Evolutionary conservation across 1,140 invertebrate genomes (phyloP).

Genomic region (Drosophila subobscura): DNA sequence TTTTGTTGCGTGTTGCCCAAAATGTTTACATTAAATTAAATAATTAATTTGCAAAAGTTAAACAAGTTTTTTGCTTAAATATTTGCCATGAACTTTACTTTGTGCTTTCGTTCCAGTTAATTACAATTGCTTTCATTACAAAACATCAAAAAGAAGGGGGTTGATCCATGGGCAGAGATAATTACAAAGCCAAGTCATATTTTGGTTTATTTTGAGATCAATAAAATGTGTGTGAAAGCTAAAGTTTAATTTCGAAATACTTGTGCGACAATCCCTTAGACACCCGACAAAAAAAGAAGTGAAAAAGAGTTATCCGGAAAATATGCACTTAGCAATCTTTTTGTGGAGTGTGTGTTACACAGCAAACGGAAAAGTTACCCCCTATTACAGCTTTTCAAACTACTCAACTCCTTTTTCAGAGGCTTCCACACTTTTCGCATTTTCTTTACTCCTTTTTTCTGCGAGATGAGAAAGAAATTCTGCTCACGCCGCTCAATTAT

Average conservation of each 20-base stretch:
- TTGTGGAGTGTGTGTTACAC: too few species aligned
- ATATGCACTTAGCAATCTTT: too few species aligned
- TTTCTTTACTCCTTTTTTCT: neutral
- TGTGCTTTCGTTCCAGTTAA: conserved; percentile 27
- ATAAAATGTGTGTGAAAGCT: too few species aligned
- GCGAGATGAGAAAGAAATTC: conserved; percentile 44
- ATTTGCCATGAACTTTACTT: conserved; percentile 48
- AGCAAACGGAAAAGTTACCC: too few species aligned
- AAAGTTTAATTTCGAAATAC: too few species aligned
- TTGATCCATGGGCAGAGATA: too few species aligned
- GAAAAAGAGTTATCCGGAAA: too few species aligned
- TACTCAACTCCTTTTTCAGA: neutral
- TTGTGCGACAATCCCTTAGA: too few species aligned
- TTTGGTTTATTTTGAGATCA: too few species aligned
- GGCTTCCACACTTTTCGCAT: neutral
- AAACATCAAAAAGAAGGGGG: neutral
- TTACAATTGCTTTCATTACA: conserved; percentile 47
- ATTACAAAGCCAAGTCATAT: too few species aligned
- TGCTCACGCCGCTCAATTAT: conserved; percentile 74
- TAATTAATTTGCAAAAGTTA: conserved; percentile 57
- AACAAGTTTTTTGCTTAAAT: conserved; percentile 42
- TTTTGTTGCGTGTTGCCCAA: conserved; percentile 45
- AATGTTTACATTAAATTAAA: conserved; percentile 64
- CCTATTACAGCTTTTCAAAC: too few species aligned
- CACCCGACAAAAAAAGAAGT: too few species aligned